Evolutionary conservation across 2,888 invertebrate genomes (phyloP), one percentile per base, ranked within the genome.

Genomic region (Scrobipalpa atriplicella): DNA sequence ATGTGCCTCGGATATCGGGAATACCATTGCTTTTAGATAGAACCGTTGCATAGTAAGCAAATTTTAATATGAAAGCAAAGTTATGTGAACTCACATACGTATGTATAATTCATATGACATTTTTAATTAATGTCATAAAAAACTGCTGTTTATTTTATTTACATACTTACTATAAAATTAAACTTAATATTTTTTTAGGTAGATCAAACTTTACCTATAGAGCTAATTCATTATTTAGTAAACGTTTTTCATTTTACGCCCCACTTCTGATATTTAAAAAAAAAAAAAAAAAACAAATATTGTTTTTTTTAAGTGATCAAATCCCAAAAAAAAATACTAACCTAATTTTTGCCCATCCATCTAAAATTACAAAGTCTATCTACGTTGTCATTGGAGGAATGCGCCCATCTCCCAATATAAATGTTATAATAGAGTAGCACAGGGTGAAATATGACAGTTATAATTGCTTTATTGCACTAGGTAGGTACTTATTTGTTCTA

Each of bases 391-490:
- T 73, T 67, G 67, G 68, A 61, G 71, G 71, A 73, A 71, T 71
- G 64, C 70, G 69, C 66, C 56, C 36, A 47, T 8, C 78, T 79
- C 81, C 84, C 91, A 92, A 92, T 92, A 92, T 92, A 92, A 89
- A 92, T 92, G 92, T 91, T 89, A n/a, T n/a, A 92, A 92, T 92
- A 90, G 74, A 81, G 78, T 72, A 73, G 56, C 70, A 71, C 75
- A n/a, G 79, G 80, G 79, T 88, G 90, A 92, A 92, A 92, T 92
- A 90, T 90, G 89, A 87, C 91, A 85, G 89, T 85, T 86, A 90
- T 92, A 92, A 92, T 92, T 92, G 90, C 87, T 92, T 91, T 92
- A 92, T 92, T 92, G 90, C 86, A 82, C 87, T 21, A 21, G 29
- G 13, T 13, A 21, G 19, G 54, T 58, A 58, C 58, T 29, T 38